Evolutionary conservation across 2,797 vertebrate species (phyloP).

Genomic region (Chrysocyon brachyurus): DNA sequence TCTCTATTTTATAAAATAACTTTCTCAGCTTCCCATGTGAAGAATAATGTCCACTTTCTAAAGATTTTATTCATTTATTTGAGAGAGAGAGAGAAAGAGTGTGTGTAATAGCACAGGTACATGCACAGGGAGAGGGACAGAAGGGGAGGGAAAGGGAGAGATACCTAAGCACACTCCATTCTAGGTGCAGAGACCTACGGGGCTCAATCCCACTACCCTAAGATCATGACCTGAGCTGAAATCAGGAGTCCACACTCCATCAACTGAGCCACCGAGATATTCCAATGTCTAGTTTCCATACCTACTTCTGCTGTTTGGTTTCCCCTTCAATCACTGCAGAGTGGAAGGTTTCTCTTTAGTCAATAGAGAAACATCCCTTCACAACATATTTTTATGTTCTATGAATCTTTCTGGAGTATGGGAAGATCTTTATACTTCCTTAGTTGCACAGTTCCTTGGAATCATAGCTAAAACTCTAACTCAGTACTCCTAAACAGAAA

Average conservation of each 20-base stretch:
- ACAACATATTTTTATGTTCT: conserved; percentile 50
- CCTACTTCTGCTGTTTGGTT: not conserved
- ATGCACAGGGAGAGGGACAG: too few species aligned
- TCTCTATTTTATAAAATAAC: not conserved
- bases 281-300: not conserved
- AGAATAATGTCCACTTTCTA: not conserved
- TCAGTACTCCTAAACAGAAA: not conserved
- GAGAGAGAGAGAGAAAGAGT: too few species aligned
- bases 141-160: too few species aligned
- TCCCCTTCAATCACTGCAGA: not conserved
- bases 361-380: not conserved
- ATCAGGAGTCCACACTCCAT: too few species aligned
- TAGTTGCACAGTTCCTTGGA: not conserved
- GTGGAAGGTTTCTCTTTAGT: not conserved
- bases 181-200: too few species aligned
- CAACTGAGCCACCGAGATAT: too few species aligned
- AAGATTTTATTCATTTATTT: too few species aligned
- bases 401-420: not conserved
- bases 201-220: too few species aligned
- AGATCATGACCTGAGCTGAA: too few species aligned
- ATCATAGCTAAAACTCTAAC: not conserved
- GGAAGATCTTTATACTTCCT: not conserved
- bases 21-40: not conserved
- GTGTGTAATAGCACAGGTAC: too few species aligned
- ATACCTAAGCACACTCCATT: too few species aligned